phyloP scores from a whole-genome alignment of 2,888 invertebrate species.

The Halocaridina rubra region DNA sequence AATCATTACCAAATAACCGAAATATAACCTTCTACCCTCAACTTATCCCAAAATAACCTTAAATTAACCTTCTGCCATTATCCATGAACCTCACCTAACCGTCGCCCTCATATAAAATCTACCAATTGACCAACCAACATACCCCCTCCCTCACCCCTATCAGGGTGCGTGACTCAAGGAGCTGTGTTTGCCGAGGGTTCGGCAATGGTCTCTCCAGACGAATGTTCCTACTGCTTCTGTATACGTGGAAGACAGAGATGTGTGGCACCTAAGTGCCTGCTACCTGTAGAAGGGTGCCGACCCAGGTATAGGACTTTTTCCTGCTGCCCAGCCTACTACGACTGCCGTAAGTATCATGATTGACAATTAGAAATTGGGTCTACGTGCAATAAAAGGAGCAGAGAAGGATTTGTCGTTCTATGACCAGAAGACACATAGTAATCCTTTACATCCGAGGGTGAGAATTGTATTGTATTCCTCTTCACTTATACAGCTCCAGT shows the following conservation, averaged over 20 bases:
- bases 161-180: constrained; percentile 77
- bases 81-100: background rate
- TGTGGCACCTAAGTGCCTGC: constrained; percentile 80
- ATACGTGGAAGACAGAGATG: constrained; percentile 80
- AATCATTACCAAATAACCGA: background rate
- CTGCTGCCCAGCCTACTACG: constrained; percentile 86
- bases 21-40: background rate
- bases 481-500: too few species aligned
- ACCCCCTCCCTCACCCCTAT: background rate
- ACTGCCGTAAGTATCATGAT: constrained; percentile 74
- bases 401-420: too few species aligned
- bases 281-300: constrained; percentile 79
- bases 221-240: constrained; percentile 91
- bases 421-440: too few species aligned
- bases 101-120: background rate
- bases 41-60: background rate
- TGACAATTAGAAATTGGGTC: too few species aligned
- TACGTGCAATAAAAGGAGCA: too few species aligned
- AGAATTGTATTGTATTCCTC: too few species aligned
- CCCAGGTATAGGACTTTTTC: constrained; percentile 75
- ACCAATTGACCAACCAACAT: background rate
- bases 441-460: too few species aligned
- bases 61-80: background rate
- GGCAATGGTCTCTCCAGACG: constrained; percentile 81
- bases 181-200: constrained; percentile 83